These are phyloP conservation scores for Crepidodera aurea DNA, from an alignment of 2,888 invertebrate genomes.

Conservation along the genomic window DNA sequence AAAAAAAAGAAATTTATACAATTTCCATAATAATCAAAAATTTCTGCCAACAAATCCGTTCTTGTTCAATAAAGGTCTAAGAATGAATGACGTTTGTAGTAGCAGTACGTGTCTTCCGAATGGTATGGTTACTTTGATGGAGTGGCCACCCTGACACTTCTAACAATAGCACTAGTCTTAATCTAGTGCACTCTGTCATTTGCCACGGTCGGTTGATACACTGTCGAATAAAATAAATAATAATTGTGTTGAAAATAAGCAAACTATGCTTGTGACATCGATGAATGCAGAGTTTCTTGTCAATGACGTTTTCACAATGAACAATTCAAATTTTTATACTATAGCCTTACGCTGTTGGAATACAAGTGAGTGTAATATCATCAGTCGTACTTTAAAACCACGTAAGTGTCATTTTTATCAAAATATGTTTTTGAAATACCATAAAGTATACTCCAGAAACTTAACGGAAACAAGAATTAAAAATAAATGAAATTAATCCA, in stretches of 20 bases:
- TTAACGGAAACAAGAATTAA: no score
- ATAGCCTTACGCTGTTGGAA: neutral
- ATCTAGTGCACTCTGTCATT: constrained; percentile 59
- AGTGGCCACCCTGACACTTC: constrained; percentile 57
- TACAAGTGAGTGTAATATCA: no score
- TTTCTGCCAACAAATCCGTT: constrained; percentile 21
- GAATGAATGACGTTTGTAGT: constrained; percentile 49
- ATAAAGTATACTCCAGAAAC: no score
- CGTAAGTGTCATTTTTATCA: no score
- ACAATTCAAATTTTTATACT: neutral
- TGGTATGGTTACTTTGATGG: constrained; percentile 54
- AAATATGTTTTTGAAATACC: no score
- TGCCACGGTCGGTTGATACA: constrained; percentile 50
- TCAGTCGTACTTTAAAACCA: no score
- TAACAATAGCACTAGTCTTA: constrained; percentile 54
- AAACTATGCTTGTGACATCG: constrained; percentile 33
- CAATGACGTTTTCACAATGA: constrained; percentile 4
- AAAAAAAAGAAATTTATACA: neutral
- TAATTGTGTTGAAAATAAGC: constrained; percentile 33
- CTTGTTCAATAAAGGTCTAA: constrained; percentile 37
- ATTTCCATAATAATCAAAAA: constrained; percentile 19
- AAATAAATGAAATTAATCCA: no score
- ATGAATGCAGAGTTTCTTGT: constrained; percentile 11
- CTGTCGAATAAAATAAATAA: constrained; percentile 40
- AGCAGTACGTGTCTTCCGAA: constrained; percentile 38